Percentiles rank a stretch among this genome's conserved stretches.
These are phyloP conservation scores for Megaceryle torquata DNA, from an alignment of 2,113 vertebrate genomes.

Conservation along the genomic window DNA sequence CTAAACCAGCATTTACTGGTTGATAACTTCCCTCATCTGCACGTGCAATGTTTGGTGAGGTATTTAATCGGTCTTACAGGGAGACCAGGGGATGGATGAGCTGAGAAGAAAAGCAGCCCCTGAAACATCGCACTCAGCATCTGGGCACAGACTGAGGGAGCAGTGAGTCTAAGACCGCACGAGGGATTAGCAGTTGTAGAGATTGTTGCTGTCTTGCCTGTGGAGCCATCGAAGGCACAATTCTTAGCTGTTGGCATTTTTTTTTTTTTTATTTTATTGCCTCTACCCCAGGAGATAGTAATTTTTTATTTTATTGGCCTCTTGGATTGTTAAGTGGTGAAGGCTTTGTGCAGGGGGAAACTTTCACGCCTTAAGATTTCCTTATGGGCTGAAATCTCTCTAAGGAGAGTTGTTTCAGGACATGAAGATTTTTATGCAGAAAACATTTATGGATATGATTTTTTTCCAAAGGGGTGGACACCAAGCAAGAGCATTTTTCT, in stretches of 20 bases:
- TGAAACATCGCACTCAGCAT: rapidly evolving
- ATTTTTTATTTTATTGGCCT: constrained; percentile 27
- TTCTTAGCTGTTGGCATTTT: neutral
- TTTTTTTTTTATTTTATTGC: neutral
- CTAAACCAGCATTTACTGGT: neutral
- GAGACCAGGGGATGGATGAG: neutral
- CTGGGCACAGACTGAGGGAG: neutral
- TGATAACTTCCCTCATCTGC: neutral
- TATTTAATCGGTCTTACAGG: neutral
- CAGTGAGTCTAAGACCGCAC: neutral
- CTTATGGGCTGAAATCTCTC: neutral
- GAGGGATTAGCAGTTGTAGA: neutral
- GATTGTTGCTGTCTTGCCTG: neutral
- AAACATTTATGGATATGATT: neutral
- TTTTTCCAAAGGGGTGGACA: neutral
- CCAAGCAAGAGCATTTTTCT: neutral
- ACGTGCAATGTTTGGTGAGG: neutral
- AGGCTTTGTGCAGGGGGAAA: neutral
- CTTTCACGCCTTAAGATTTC: neutral
- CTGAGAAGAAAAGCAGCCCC: neutral
- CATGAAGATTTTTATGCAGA: neutral
- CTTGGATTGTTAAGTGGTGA: neutral
- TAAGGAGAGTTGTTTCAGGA: neutral
- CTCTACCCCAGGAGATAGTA: neutral
- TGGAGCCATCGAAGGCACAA: constrained; percentile 12